A percentile compares a stretch with the other conserved stretches of the same genome.
Conservation (phyloP, 2,797 vertebrate genomes). For the Bucorvus abyssinicus region DNA sequence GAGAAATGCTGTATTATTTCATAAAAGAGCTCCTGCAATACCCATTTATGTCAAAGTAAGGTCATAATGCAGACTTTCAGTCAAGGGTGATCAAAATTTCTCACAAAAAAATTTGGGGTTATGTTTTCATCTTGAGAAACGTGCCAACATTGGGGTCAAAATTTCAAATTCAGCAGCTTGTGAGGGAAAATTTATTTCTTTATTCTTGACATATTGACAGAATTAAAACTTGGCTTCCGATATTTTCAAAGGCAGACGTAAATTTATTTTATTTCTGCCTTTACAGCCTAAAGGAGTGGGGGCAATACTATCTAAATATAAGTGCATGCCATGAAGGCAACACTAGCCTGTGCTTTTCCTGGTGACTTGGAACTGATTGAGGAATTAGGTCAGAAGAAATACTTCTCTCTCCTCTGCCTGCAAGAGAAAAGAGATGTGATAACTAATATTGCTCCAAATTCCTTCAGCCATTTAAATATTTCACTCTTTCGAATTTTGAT, state of each 20-base stretch:
- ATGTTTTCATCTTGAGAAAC: not conserved
- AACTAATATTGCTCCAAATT: not conserved
- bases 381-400: not conserved
- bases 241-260: not conserved
- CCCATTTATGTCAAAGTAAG: conserved; percentile 36
- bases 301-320: not conserved
- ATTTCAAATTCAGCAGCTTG: not conserved
- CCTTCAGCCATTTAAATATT: not conserved
- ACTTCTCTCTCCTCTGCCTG: not conserved
- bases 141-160: not conserved
- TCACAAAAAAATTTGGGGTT: not conserved
- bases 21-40: conserved; percentile 17
- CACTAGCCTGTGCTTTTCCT: not conserved
- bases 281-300: not conserved
- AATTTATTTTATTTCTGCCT: not conserved
- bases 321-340: not conserved
- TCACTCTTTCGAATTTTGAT: not conserved
- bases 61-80: conserved; percentile 1
- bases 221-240: not conserved
- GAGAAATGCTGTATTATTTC: conserved; percentile 30
- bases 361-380: not conserved
- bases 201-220: not conserved
- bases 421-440: not conserved
- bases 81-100: conserved; percentile 32
- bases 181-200: not conserved